A percentile compares a stretch with the other conserved stretches of the same genome.
Evolutionary conservation across 2,113 vertebrate genomes (phyloP).

Genomic region (Ahaetulla prasina): DNA sequence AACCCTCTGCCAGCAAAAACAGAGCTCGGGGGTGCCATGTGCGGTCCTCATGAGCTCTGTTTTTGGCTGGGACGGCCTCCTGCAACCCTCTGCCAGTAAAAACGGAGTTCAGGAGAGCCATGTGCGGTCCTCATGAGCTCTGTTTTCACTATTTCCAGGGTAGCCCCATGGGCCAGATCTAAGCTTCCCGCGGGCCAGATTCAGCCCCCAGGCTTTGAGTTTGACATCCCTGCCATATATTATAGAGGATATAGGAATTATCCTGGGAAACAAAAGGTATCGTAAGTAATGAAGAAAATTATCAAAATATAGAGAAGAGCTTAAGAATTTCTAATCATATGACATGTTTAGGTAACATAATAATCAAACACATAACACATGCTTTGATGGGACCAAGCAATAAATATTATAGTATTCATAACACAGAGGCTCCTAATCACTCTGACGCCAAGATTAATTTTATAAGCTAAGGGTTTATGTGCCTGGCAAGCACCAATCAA

Average conservation of each 20-base stretch:
- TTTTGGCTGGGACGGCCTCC: too few relatives aligned
- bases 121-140: too few relatives aligned
- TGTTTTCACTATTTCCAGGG: too few relatives aligned
- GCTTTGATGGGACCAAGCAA: conserved; percentile 30
- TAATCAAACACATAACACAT: conserved; percentile 16
- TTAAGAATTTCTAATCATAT: conserved; percentile 9
- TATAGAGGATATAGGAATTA: background rate
- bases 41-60: too few relatives aligned
- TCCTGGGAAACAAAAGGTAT: background rate
- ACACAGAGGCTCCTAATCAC: conserved; percentile 38
- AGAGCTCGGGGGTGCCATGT: too few relatives aligned
- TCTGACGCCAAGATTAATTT: conserved; percentile 37
- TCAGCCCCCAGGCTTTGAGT: too few relatives aligned
- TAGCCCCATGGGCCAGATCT: too few relatives aligned
- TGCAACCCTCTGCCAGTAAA: too few relatives aligned
- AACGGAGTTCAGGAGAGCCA: too few relatives aligned
- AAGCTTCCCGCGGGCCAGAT: too few relatives aligned
- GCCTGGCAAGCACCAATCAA: conserved; percentile 2
- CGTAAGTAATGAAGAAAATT: background rate
- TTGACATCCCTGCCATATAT: too few relatives aligned
- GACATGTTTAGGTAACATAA: background rate
- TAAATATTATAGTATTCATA: conserved; percentile 22
- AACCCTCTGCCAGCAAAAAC: too few relatives aligned
- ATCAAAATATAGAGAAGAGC: conserved; percentile 1
- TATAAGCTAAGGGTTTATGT: conserved; percentile 47